Base-by-base conservation (phyloP, 2,888 invertebrate genomes). In the Pseudococcus longispinus region DNA sequence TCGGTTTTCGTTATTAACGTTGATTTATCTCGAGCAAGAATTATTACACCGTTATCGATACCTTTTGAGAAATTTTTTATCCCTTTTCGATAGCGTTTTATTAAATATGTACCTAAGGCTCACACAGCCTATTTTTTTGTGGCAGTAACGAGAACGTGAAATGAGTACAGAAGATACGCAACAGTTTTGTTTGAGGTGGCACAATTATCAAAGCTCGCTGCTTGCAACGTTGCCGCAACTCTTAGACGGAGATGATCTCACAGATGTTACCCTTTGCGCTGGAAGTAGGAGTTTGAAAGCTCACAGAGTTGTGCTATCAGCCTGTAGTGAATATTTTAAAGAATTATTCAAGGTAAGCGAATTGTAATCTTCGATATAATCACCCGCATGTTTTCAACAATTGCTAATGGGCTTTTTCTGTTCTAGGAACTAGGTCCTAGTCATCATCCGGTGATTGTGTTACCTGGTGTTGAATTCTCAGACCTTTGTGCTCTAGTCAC, bases 281-380 rank as follows among this genome's bases (percentile, higher is more conserved):
- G 96, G 95, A 89, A 95, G 96, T 29, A 94, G 95, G 88, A 94
- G 94, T n/a, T 92, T 97, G 89, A 94, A 94, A 89, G 97, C 97
- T 1, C 97, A 97, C 91, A 93, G 94, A 90, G 93, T 97, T 85
- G 95, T 97, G 84, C 92, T 97, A 87, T 97, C 97, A 37, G 96
- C 96, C 88, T 97, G 97, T 91, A 97, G 97, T 91, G 94, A 95
- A 89, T 97, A 97, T 92, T 97, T 97, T 91, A 94, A 96, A 89
- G 96, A 96, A 90, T 92, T 97, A 88, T 96, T 97, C 92, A 95
- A 95, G 94, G 95, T 95, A 91, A 70, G 32, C 15, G 29, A 29
- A 26, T 2, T 15, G 0, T 88, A 26, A 82, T 70, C 37, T 37
- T 37, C n/a, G 3, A 5, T 6, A 20, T 15, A 74, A 74, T 85